Percentiles rank a stretch among this genome's conserved stretches.
Evolutionary conservation across 2,888 invertebrate genomes (phyloP).

Genomic region (Frankliniella intonsa): DNA sequence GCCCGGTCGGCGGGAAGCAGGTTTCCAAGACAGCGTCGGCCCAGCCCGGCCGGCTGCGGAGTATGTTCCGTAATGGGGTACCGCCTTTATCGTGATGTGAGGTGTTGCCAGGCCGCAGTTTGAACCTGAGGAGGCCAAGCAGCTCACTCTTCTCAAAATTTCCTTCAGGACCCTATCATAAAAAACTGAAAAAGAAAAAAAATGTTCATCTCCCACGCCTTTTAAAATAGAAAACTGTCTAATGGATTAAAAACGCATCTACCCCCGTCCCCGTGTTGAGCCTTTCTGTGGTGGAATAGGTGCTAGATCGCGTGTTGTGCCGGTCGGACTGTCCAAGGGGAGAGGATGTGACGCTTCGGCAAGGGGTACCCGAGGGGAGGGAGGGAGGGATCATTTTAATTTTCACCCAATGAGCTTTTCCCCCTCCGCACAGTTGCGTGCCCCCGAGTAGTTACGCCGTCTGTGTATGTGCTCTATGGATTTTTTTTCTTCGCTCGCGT

Average conservation of each 20-base stretch:
- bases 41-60: too few relatives aligned
- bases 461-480: conserved; percentile 19
- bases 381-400: conserved; percentile 16
- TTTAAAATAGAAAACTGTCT: too few relatives aligned
- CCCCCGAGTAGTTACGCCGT: neutral
- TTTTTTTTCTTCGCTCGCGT: neutral
- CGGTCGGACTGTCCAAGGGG: neutral
- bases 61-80: too few relatives aligned
- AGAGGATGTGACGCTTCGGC: neutral
- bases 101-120: too few relatives aligned
- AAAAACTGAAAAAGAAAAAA: too few relatives aligned
- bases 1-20: neutral
- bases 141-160: too few relatives aligned
- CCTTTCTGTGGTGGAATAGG: neutral
- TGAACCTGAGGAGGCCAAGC: too few relatives aligned
- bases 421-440: conserved; percentile 13
- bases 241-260: neutral
- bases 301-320: neutral
- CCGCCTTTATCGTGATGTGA: too few relatives aligned
- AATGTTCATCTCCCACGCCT: too few relatives aligned
- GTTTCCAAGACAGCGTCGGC: neutral
- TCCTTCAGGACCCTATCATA: too few relatives aligned
- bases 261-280: neutral
- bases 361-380: neutral
- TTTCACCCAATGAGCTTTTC: conserved; percentile 26